phyloP scores from a whole-genome alignment of 2,797 vertebrate species.

The Naso thynnoides region DNA sequence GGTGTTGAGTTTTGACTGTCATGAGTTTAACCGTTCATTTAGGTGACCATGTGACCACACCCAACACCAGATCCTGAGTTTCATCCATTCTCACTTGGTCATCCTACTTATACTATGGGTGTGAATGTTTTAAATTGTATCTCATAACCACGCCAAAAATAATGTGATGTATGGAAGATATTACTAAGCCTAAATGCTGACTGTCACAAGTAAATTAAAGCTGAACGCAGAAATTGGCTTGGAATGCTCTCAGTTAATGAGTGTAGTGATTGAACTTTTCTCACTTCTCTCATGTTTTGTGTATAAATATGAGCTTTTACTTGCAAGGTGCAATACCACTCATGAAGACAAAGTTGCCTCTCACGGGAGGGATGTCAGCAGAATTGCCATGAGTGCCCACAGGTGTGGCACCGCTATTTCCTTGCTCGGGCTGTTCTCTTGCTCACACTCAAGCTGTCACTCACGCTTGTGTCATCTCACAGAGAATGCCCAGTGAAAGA shows the following conservation, averaged over 20 bases:
- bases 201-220: slow-evolving; percentile 41
- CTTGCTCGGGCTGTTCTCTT: slow-evolving; percentile 17
- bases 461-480: slow-evolving; percentile 30
- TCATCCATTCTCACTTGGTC: no score
- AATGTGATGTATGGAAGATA: neutral
- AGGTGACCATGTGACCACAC: no score
- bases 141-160: neutral
- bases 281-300: slow-evolving; percentile 8
- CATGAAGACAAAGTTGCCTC: slow-evolving; percentile 31
- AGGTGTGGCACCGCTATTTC: slow-evolving; percentile 34
- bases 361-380: slow-evolving; percentile 8
- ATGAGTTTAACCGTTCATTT: no score
- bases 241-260: slow-evolving; percentile 36
- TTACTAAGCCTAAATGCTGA: slow-evolving; percentile 4
- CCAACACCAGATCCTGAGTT: no score
- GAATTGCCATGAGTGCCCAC: neutral
- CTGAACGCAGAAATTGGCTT: slow-evolving; percentile 30
- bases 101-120: no score
- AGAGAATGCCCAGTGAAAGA: slow-evolving; percentile 21
- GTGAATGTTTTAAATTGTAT: slow-evolving; percentile 3
- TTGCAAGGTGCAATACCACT: slow-evolving; percentile 24
- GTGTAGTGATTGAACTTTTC: slow-evolving; percentile 40
- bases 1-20: no score
- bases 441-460: slow-evolving; percentile 43
- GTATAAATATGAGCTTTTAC: slow-evolving; percentile 17